Evolutionary conservation across 1,140 invertebrate species (phyloP).

Genomic region (Callitettix versicolor): DNA sequence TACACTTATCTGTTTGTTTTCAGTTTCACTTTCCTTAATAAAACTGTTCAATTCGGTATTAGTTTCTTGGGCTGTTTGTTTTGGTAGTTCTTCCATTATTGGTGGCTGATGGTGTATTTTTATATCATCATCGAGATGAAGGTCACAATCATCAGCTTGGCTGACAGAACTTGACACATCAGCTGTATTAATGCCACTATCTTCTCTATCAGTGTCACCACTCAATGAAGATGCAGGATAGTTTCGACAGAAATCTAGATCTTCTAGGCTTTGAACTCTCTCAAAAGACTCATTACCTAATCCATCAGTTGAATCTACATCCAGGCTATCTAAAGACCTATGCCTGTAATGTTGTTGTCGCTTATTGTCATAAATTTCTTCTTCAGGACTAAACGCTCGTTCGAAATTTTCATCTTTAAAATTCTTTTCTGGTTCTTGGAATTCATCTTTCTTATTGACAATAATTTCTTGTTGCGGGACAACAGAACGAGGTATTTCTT

Average conservation of each 20-base stretch:
- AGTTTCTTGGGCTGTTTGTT: neutral
- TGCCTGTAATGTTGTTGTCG: constrained; percentile 32
- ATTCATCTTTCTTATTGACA: too few species aligned
- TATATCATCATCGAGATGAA: constrained; percentile 26
- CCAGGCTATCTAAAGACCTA: constrained; percentile 51
- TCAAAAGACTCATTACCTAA: constrained; percentile 44
- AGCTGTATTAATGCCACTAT: constrained; percentile 69
- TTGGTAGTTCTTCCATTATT: constrained; percentile 19
- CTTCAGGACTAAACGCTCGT: constrained; percentile 21
- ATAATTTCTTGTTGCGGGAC: neutral
- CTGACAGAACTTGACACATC: constrained; percentile 65
- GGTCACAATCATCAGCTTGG: constrained; percentile 48
- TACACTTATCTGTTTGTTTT: constrained; percentile 12
- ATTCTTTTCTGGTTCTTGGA: neutral
- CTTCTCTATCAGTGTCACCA: constrained; percentile 61
- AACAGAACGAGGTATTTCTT: constrained; percentile 36
- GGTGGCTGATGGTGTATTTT: constrained; percentile 20
- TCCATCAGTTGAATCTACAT: constrained; percentile 38
- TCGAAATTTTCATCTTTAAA: constrained; percentile 1
- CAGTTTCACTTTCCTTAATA: neutral
- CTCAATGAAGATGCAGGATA: constrained; percentile 39
- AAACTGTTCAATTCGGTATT: neutral
- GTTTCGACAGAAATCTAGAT: constrained; percentile 41
- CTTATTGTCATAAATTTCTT: constrained; percentile 25
- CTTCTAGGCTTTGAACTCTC: constrained; percentile 52